Conservation (phyloP, 2,888 invertebrate genomes). For the Catonia carolina region DNA sequence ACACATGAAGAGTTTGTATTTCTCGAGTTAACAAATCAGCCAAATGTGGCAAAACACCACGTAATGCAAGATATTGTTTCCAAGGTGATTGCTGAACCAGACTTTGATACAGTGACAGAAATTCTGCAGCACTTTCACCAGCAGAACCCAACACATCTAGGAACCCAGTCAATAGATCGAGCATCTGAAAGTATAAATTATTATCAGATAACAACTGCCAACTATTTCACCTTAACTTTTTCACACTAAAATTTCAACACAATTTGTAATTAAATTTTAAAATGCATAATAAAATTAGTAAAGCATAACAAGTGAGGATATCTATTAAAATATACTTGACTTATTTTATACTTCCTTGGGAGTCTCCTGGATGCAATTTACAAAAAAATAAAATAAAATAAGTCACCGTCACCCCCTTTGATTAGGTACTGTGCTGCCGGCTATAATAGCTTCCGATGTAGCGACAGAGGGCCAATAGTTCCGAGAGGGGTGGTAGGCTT, state of each 20-base stretch:
- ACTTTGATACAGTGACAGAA: slow-evolving; percentile 76
- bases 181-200: slow-evolving; percentile 50
- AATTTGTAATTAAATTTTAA: slow-evolving; percentile 6
- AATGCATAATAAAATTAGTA: too few relatives aligned
- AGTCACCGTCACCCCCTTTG: too few relatives aligned
- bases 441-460: too few relatives aligned
- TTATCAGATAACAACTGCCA: background rate
- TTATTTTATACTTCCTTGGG: too few relatives aligned
- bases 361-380: too few relatives aligned
- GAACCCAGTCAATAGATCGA: slow-evolving; percentile 82
- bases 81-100: slow-evolving; percentile 81
- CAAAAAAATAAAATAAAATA: too few relatives aligned
- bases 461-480: too few relatives aligned
- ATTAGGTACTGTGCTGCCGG: too few relatives aligned
- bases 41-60: slow-evolving; percentile 75
- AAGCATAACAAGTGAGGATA: too few relatives aligned
- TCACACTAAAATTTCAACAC: background rate
- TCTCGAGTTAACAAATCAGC: slow-evolving; percentile 82
- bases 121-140: slow-evolving; percentile 90
- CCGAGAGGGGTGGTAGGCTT: too few relatives aligned
- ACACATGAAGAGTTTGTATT: slow-evolving; percentile 76
- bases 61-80: slow-evolving; percentile 87
- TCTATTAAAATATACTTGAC: too few relatives aligned
- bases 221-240: background rate
- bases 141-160: slow-evolving; percentile 77